Evolutionary conservation across 2,797 vertebrate species (phyloP).

Genomic region (Chloroceryle amazona): DNA sequence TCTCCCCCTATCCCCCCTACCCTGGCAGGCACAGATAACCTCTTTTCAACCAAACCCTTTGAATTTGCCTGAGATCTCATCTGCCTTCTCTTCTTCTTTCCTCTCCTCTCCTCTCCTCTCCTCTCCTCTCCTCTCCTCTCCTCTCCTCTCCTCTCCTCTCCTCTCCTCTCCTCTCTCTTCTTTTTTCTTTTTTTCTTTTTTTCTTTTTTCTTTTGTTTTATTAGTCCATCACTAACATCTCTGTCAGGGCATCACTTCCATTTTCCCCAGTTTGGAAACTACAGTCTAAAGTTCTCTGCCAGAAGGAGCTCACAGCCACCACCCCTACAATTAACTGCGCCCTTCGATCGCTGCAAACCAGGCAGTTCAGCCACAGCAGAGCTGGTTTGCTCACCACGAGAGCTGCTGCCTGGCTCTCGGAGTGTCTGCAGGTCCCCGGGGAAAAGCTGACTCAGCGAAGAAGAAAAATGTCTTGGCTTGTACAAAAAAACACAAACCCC

Average conservation of each 20-base stretch:
- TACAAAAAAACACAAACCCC: neutral
- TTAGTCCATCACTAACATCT: neutral
- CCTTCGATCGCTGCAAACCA: neutral
- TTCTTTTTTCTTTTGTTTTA: neutral
- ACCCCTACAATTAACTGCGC: neutral
- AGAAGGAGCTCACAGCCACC: neutral
- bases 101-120: too few species aligned
- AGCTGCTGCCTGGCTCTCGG: neutral
- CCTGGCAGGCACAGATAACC: neutral
- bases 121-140: too few species aligned
- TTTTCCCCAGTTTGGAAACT: neutral
- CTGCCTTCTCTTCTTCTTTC: neutral
- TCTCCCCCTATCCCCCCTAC: neutral
- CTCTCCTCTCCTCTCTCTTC: too few species aligned
- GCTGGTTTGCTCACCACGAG: rapidly evolving
- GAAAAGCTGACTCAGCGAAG: neutral
- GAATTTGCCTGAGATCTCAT: neutral
- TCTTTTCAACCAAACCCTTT: neutral
- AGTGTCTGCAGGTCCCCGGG: neutral
- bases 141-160: too few species aligned
- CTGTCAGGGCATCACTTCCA: neutral
- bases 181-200: neutral
- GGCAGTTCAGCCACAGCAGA: neutral
- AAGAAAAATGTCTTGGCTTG: neutral
- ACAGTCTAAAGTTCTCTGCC: neutral